A percentile compares a stretch with the other conserved stretches of the same genome.
phyloP scores from a whole-genome alignment of 2,888 invertebrate species.

The Rotaria sp. region DNA sequence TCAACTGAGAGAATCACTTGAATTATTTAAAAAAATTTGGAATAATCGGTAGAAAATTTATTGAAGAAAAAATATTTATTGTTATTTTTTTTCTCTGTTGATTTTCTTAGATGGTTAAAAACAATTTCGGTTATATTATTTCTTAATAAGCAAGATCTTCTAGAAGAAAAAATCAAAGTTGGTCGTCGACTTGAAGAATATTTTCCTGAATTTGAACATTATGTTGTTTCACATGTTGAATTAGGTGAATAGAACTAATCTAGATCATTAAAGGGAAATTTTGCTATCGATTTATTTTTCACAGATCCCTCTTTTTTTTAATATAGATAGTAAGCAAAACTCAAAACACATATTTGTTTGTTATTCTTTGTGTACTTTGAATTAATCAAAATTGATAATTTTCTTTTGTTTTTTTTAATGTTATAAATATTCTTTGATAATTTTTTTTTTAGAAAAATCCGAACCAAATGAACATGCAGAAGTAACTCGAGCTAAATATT shows the following conservation, averaged over 20 bases:
- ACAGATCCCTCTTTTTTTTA: neutral
- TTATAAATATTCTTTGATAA: neutral
- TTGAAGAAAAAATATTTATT: neutral
- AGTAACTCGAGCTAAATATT: slow-evolving; percentile 98
- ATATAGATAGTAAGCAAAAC: neutral
- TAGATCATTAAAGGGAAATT: neutral
- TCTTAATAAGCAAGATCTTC: slow-evolving; percentile 97
- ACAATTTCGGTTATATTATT: slow-evolving; percentile 99
- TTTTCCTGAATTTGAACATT: slow-evolving; percentile 76
- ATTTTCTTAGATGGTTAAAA: slow-evolving; percentile 81
- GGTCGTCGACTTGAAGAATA: slow-evolving; percentile 97
- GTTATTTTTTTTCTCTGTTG: neutral
- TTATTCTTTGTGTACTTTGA: neutral
- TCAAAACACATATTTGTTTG: neutral
- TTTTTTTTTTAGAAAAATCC: slow-evolving; percentile 44
- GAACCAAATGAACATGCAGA: slow-evolving; percentile 62
- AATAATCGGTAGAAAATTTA: slow-evolving; percentile 73
- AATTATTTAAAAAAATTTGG: slow-evolving; percentile 99
- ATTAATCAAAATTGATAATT: neutral
- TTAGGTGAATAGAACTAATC: slow-evolving; percentile 53
- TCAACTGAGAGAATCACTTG: slow-evolving; percentile 90
- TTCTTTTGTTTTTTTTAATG: too few species aligned
- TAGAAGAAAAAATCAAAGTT: slow-evolving; percentile 94
- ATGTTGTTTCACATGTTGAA: neutral
- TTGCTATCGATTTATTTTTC: neutral